phyloP scores from a whole-genome alignment of 2,113 vertebrate species.

The Morone saxatilis region DNA sequence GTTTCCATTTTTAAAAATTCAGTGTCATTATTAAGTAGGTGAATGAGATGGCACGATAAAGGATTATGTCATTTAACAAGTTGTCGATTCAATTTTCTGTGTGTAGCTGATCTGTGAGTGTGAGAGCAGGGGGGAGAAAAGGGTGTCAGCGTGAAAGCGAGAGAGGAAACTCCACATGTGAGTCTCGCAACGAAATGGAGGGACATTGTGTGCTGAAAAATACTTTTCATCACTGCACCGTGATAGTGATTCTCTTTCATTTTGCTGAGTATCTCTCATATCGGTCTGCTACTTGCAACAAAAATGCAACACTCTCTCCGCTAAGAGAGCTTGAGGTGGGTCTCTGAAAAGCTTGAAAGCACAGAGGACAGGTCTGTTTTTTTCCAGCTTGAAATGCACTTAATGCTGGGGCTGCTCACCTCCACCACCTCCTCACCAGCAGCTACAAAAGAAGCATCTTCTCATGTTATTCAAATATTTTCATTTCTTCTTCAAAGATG shows the following conservation, averaged over 20 bases:
- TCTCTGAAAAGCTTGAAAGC: slow-evolving; percentile 52
- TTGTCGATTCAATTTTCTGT: slow-evolving; percentile 11
- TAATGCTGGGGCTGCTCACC: slow-evolving; percentile 31
- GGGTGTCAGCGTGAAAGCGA: neutral
- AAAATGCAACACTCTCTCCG: slow-evolving; percentile 20
- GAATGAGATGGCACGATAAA: neutral
- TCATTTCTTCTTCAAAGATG: neutral
- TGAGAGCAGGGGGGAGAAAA: slow-evolving; percentile 5
- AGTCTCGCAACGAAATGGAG: slow-evolving; percentile 22
- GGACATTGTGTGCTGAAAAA: slow-evolving; percentile 32
- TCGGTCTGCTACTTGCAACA: slow-evolving; percentile 48
- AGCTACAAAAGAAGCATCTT: slow-evolving; percentile 25
- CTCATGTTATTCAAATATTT: neutral
- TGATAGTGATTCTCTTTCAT: slow-evolving; percentile 42
- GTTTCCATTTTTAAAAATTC: neutral
- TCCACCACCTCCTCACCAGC: slow-evolving; percentile 14
- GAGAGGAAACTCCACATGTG: slow-evolving; percentile 20
- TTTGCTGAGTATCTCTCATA: slow-evolving; percentile 45
- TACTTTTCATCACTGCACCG: slow-evolving; percentile 48
- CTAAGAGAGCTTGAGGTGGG: slow-evolving; percentile 12
- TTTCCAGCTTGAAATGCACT: slow-evolving; percentile 33
- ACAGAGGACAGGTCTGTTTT: slow-evolving; percentile 42
- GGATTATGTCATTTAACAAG: slow-evolving; percentile 12
- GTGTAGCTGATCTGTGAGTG: neutral
- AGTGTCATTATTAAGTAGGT: neutral